Evolutionary conservation across 2,797 vertebrate species (phyloP).

Genomic region (Sebastes cheni): DNA sequence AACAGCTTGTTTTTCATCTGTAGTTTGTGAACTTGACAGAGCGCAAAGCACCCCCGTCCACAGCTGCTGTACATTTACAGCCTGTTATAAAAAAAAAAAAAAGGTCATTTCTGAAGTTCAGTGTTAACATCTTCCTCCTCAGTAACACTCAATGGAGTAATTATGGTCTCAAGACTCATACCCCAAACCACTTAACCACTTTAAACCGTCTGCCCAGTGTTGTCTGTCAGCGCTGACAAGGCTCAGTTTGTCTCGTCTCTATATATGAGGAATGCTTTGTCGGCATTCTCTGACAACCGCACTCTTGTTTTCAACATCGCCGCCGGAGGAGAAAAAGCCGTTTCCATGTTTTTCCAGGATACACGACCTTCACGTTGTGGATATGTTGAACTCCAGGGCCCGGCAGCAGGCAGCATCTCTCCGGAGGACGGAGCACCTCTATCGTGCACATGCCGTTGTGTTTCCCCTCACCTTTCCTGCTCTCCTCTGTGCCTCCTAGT

Average conservation of each 20-base stretch:
- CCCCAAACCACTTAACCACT: slow-evolving; percentile 53
- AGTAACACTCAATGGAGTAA: slow-evolving; percentile 29
- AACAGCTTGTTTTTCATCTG: slow-evolving; percentile 19
- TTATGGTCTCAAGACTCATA: slow-evolving; percentile 41
- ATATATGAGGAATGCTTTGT: slow-evolving; percentile 51
- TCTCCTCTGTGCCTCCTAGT: slow-evolving; percentile 3
- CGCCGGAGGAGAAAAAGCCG: fast-evolving
- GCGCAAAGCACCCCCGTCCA: background rate
- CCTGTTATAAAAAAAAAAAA: background rate
- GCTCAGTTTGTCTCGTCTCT: slow-evolving; percentile 42
- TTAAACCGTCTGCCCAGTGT: slow-evolving; percentile 35
- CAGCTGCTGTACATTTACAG: background rate
- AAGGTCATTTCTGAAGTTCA: background rate
- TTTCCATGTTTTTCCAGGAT: slow-evolving; percentile 18
- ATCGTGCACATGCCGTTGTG: background rate
- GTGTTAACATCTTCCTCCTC: slow-evolving; percentile 9
- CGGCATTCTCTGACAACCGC: slow-evolving; percentile 38
- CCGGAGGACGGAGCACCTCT: background rate
- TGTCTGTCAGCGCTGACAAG: slow-evolving; percentile 49
- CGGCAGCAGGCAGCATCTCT: background rate
- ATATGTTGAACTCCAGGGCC: background rate
- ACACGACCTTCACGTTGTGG: slow-evolving; percentile 21
- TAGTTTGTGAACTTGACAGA: slow-evolving; percentile 1
- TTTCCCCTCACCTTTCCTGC: slow-evolving; percentile 9
- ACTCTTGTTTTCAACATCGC: slow-evolving; percentile 41